Percentiles rank a stretch among this genome's conserved stretches.
These are phyloP conservation scores for Heteronetta atricapilla DNA, from an alignment of 2,113 vertebrate species.

Conservation along the genomic window DNA sequence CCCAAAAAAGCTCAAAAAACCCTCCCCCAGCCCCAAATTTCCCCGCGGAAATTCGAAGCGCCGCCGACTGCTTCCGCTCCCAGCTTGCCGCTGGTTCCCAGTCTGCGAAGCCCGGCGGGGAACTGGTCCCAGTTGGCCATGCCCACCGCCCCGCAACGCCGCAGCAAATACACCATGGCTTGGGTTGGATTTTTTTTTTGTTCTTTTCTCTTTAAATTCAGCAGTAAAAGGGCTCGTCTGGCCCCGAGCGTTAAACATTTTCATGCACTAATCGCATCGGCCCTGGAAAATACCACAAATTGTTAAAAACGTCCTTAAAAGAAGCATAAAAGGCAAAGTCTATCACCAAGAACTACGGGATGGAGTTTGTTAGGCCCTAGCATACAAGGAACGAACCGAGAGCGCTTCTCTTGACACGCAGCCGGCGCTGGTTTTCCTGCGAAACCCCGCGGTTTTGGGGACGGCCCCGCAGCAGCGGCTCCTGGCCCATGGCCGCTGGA, in stretches of 20 bases:
- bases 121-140: neutral
- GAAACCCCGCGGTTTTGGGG: too few relatives aligned
- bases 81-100: neutral
- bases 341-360: constrained; percentile 85
- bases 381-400: constrained; percentile 83
- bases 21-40: too few relatives aligned
- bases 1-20: neutral
- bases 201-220: neutral
- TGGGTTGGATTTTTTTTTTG: too few relatives aligned
- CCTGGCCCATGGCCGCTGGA: too few relatives aligned
- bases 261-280: constrained; percentile 87
- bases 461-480: too few relatives aligned
- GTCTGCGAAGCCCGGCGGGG: too few relatives aligned
- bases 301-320: constrained; percentile 80
- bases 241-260: constrained; percentile 70
- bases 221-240: neutral
- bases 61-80: neutral
- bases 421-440: too few relatives aligned
- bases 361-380: constrained; percentile 78
- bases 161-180: constrained; percentile 86
- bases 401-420: neutral
- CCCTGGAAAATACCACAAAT: constrained; percentile 80
- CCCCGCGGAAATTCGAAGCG: too few relatives aligned
- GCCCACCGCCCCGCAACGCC: constrained; percentile 53
- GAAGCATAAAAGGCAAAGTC: constrained; percentile 82